These are phyloP conservation scores for Hypercompe scribonia DNA, from an alignment of 2,888 invertebrate species.

Conservation along the genomic window DNA sequence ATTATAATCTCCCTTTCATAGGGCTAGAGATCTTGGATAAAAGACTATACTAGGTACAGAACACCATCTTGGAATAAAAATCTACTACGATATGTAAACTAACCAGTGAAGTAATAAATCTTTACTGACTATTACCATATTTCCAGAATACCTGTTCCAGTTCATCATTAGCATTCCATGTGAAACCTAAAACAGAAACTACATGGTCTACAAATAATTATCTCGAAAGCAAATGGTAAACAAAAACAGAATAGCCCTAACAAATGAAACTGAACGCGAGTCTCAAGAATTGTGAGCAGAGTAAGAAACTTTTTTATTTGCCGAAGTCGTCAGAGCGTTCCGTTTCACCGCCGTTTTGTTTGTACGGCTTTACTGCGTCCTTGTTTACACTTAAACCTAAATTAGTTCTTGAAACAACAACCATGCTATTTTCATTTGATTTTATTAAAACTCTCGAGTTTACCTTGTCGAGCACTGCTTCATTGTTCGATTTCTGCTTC, in stretches of 20 bases:
- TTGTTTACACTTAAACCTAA: slow-evolving; percentile 53
- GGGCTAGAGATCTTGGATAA: too few species aligned
- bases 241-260: slow-evolving; percentile 22
- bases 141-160: not conserved
- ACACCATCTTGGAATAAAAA: too few species aligned
- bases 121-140: too few species aligned
- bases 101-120: too few species aligned
- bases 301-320: slow-evolving; percentile 45
- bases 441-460: slow-evolving; percentile 20
- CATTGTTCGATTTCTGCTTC: not conserved
- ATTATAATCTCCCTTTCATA: too few species aligned
- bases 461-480: not conserved
- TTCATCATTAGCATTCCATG: not conserved
- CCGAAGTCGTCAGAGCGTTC: slow-evolving; percentile 29
- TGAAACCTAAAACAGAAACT: not conserved
- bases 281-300: slow-evolving; percentile 38
- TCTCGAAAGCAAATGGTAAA: slow-evolving; percentile 25
- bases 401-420: slow-evolving; percentile 46
- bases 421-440: slow-evolving; percentile 32
- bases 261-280: slow-evolving; percentile 40
- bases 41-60: too few species aligned
- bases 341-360: slow-evolving; percentile 44
- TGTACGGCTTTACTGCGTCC: slow-evolving; percentile 41
- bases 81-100: too few species aligned
- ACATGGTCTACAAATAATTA: slow-evolving; percentile 16